Conservation (phyloP, 2,113 vertebrate species). For the Zosterops pallidus region DNA sequence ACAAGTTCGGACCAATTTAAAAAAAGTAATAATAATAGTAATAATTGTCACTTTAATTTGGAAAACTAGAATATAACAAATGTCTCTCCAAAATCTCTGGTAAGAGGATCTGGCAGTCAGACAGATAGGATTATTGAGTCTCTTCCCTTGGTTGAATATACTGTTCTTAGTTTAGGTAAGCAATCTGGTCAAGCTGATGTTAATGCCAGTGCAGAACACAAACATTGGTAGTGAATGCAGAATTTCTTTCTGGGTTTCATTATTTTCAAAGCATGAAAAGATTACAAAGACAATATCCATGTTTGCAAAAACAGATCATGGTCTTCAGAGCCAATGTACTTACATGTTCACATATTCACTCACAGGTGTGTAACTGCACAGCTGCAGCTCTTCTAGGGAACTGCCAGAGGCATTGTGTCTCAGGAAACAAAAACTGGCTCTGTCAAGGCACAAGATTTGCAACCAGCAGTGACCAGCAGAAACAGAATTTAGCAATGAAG, state of each 20-base stretch:
- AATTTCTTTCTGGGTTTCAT: neutral
- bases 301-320: neutral
- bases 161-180: neutral
- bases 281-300: neutral
- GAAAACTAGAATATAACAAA: neutral
- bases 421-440: neutral
- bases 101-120: neutral
- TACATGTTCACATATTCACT: neutral
- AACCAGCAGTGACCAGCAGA: neutral
- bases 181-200: neutral
- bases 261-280: neutral
- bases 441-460: neutral
- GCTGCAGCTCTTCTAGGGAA: neutral
- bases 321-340: neutral
- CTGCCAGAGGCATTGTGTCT: neutral
- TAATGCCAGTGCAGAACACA: neutral
- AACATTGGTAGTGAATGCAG: neutral
- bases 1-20: neutral
- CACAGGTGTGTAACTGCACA: neutral
- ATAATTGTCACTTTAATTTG: neutral
- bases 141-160: neutral
- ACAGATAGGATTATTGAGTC: neutral
- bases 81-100: neutral
- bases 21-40: neutral
- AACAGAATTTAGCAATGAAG: neutral